These are phyloP conservation scores for Pseudocheirus occidentalis DNA, from an alignment of 2,797 vertebrate genomes.

Conservation along the genomic window DNA sequence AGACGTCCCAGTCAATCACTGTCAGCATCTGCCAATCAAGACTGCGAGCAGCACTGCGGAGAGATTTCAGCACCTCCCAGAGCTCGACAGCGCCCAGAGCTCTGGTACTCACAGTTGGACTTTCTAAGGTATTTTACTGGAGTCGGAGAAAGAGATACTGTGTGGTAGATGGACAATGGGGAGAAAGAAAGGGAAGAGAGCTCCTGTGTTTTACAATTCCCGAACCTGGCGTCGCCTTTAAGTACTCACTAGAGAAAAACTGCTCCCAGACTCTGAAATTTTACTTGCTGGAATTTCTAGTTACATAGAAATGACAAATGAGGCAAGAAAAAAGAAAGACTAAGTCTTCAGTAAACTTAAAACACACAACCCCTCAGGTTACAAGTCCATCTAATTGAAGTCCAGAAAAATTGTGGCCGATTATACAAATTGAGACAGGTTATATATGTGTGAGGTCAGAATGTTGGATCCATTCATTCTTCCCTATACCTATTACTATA, in stretches of 20 bases:
- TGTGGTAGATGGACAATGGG: neutral
- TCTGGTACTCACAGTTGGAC: neutral
- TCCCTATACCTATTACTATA: neutral
- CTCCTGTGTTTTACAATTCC: neutral
- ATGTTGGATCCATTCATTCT: neutral
- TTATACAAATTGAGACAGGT: neutral
- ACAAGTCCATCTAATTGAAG: neutral
- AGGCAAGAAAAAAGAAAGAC: slow-evolving; percentile 44
- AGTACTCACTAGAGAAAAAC: neutral
- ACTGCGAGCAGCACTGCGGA: slow-evolving; percentile 79
- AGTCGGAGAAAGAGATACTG: slow-evolving; percentile 31
- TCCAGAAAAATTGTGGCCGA: neutral
- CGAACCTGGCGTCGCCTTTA: neutral
- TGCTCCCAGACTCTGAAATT: slow-evolving; percentile 30
- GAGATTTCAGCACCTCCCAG: slow-evolving; percentile 89
- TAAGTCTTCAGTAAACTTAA: slow-evolving; percentile 34
- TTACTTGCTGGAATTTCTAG: slow-evolving; percentile 32
- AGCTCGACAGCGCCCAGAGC: slow-evolving; percentile 81
- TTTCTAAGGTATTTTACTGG: slow-evolving; percentile 39
- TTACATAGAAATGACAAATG: slow-evolving; percentile 65
- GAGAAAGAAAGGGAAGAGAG: neutral
- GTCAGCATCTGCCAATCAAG: slow-evolving; percentile 93
- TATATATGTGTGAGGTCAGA: slow-evolving; percentile 8
- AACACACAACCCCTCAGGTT: neutral
- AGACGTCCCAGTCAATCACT: slow-evolving; percentile 94